These are phyloP conservation scores for Platerodrilus igneus DNA, from an alignment of 2,888 invertebrate species.

Conservation along the genomic window DNA sequence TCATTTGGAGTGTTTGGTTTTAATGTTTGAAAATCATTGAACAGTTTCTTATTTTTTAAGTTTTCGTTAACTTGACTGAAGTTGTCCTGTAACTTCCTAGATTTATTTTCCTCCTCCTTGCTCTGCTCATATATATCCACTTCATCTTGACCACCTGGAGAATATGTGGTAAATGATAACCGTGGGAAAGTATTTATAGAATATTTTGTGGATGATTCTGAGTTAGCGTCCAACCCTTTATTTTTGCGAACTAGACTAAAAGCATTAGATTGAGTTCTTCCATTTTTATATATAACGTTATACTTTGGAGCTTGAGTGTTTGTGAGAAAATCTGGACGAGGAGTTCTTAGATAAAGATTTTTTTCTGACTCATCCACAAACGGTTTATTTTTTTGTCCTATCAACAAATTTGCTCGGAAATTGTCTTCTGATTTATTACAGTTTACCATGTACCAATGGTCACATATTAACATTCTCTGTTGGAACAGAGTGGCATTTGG, in stretches of 20 bases:
- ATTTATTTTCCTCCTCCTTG: no score
- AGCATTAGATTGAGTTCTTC: conserved; percentile 24
- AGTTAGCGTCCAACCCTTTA: conserved; percentile 47
- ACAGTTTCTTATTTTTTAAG: no score
- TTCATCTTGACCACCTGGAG: no score
- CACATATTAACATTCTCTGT: conserved; percentile 75
- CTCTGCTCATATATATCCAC: no score
- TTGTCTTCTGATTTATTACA: conserved; percentile 65
- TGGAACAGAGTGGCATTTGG: conserved; percentile 77
- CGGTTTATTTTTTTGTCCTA: conserved; percentile 67
- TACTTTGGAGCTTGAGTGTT: conserved; percentile 47
- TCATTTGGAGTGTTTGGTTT: no score
- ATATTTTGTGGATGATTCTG: conserved; percentile 38
- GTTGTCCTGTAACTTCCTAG: no score
- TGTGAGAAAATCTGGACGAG: conserved; percentile 62
- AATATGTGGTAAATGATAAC: no score
- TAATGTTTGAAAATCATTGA: no score
- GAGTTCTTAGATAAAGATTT: conserved; percentile 61
- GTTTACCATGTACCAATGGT: conserved; percentile 81
- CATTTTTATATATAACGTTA: conserved; percentile 37
- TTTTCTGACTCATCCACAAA: conserved; percentile 61
- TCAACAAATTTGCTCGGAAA: conserved; percentile 66
- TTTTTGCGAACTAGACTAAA: conserved; percentile 50
- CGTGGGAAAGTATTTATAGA: neutral
- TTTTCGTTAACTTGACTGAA: no score